Evolutionary conservation across 2,113 vertebrate species (phyloP).

Genomic region (Lucifuga dentata): DNA sequence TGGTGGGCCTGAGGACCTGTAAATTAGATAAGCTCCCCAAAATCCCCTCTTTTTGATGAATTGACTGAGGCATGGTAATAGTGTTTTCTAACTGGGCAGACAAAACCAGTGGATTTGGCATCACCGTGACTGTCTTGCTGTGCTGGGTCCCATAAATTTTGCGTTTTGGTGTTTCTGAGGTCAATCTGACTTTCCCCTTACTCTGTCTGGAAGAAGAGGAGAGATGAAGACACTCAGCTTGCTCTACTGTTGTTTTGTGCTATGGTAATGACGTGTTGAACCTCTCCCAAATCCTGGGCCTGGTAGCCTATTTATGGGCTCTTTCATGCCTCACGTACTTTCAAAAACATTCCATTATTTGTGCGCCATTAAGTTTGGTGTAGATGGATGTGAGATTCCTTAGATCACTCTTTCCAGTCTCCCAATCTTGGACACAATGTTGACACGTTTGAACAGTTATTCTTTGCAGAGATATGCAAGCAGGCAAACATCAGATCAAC

Average conservation of each 20-base stretch:
- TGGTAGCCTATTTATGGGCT: slow-evolving; percentile 73
- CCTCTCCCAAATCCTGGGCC: slow-evolving; percentile 54
- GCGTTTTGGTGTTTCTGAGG: slow-evolving; percentile 69
- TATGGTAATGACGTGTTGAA: slow-evolving; percentile 53
- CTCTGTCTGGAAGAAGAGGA: slow-evolving; percentile 47
- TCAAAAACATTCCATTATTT: slow-evolving; percentile 77
- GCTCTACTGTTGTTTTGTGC: slow-evolving; percentile 51
- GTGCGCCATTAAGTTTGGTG: slow-evolving; percentile 73
- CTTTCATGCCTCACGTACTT: slow-evolving; percentile 73
- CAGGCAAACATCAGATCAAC: slow-evolving; percentile 32
- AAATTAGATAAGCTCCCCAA: slow-evolving; percentile 74
- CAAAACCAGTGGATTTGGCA: slow-evolving; percentile 62
- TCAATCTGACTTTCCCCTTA: slow-evolving; percentile 51
- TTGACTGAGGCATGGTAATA: slow-evolving; percentile 58
- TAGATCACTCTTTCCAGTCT: slow-evolving; percentile 62
- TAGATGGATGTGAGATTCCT: slow-evolving; percentile 65
- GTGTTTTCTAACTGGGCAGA: slow-evolving; percentile 68
- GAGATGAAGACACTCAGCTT: slow-evolving; percentile 55
- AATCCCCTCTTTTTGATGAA: slow-evolving; percentile 61
- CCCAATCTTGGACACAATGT: slow-evolving; percentile 60
- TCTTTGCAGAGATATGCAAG: slow-evolving; percentile 39
- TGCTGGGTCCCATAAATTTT: slow-evolving; percentile 73
- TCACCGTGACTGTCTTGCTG: slow-evolving; percentile 51
- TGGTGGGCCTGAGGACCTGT: slow-evolving; percentile 70
- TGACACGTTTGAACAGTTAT: slow-evolving; percentile 63